These are phyloP conservation scores for Eurystomus gularis DNA, from an alignment of 2,113 vertebrate species.

Conservation along the genomic window DNA sequence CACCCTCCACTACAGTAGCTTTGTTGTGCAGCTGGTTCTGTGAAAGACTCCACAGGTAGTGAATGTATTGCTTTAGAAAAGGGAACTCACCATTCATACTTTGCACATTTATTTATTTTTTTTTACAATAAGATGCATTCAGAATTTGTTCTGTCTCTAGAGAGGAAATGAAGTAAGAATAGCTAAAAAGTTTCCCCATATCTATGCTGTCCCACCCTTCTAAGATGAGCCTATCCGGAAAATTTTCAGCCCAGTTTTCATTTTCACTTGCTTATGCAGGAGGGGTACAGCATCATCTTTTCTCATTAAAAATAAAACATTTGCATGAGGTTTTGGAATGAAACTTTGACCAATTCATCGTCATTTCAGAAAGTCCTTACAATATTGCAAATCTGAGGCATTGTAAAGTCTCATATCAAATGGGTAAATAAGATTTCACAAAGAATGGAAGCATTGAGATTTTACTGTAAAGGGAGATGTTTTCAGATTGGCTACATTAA, in stretches of 20 bases:
- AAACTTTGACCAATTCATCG: conserved; percentile 9
- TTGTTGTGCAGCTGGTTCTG: neutral
- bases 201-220: neutral
- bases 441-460: neutral
- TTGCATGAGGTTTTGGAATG: neutral
- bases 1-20: neutral
- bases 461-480: neutral
- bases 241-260: neutral
- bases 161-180: neutral
- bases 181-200: neutral
- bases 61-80: neutral
- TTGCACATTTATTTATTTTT: no score
- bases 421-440: conserved; percentile 3
- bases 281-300: neutral
- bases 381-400: neutral
- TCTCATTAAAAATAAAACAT: conserved; percentile 37
- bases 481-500: neutral
- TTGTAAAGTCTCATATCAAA: neutral
- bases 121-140: neutral
- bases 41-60: neutral
- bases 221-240: neutral
- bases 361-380: neutral
- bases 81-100: neutral
- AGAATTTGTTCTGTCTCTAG: neutral
- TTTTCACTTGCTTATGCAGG: neutral